Conservation (phyloP, 2,888 invertebrate species). For the Blastobasis lacticolella region DNA sequence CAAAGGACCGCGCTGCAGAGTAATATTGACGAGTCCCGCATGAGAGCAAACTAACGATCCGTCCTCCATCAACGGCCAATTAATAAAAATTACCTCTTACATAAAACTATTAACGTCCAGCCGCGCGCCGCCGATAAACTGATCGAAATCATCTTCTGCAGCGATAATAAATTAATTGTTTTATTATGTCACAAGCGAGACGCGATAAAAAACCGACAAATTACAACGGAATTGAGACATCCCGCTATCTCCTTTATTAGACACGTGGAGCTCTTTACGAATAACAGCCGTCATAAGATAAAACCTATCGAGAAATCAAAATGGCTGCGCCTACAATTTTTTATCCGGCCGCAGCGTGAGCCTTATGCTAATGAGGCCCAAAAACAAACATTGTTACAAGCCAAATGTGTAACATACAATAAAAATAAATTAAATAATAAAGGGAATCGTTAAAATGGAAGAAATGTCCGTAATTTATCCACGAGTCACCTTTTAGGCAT, state of each 20-base stretch:
- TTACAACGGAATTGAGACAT: constrained; percentile 67
- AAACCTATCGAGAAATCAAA: constrained; percentile 56
- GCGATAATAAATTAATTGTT: constrained; percentile 70
- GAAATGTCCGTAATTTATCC: constrained; percentile 73
- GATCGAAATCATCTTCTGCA: constrained; percentile 58
- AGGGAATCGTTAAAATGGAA: constrained; percentile 73
- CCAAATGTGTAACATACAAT: constrained; percentile 72
- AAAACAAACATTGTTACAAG: constrained; percentile 73
- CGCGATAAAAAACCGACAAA: constrained; percentile 64
- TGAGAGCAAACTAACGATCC: constrained; percentile 35
- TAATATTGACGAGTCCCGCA: constrained; percentile 44
- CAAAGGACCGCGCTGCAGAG: neutral
- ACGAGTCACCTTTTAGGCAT: constrained; percentile 73
- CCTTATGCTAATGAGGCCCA: constrained; percentile 69
- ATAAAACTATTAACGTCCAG: constrained; percentile 66
- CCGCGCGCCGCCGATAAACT: constrained; percentile 56
- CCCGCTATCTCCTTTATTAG: constrained; percentile 65
- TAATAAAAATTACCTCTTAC: constrained; percentile 67
- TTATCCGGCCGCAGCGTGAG: constrained; percentile 58
- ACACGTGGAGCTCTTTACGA: constrained; percentile 46
- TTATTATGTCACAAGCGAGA: constrained; percentile 65
- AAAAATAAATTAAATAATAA: constrained; percentile 75
- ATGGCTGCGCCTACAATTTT: constrained; percentile 45
- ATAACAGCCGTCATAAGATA: constrained; percentile 53
- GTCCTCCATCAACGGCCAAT: constrained; percentile 58